phyloP scores from a whole-genome alignment of 2,888 invertebrate species.

The Steinernema hermaphroditum region DNA sequence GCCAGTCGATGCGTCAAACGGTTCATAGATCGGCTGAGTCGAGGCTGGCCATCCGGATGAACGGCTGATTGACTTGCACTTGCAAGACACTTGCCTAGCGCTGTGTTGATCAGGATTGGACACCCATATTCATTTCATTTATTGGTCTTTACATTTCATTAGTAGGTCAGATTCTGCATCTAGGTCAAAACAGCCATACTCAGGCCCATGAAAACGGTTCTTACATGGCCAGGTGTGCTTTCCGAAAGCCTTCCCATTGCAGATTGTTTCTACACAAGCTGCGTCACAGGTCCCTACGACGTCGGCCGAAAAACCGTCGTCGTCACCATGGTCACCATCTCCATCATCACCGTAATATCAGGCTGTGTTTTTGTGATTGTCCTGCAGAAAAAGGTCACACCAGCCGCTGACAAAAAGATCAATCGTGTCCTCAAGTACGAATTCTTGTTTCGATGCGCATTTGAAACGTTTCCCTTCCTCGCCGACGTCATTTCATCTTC shows the following conservation, averaged over 20 bases:
- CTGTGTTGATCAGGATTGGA: too few relatives aligned
- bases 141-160: too few relatives aligned
- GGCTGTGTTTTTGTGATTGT: background rate
- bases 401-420: background rate
- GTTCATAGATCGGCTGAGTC: too few relatives aligned
- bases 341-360: background rate
- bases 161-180: too few relatives aligned
- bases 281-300: background rate
- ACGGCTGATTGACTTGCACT: too few relatives aligned
- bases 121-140: too few relatives aligned
- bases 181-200: too few relatives aligned
- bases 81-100: too few relatives aligned
- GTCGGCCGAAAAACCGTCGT: background rate
- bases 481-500: background rate
- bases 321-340: background rate
- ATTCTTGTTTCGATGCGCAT: background rate
- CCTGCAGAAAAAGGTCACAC: background rate
- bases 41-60: too few relatives aligned
- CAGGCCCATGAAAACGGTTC: too few relatives aligned
- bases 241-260: background rate
- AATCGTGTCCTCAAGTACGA: conserved; percentile 1
- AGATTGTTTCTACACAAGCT: conserved; percentile 2
- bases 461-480: background rate
- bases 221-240: too few relatives aligned
- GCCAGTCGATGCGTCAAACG: too few relatives aligned